These are phyloP conservation scores for Drosophila nigritarsus DNA, from an alignment of 2,888 invertebrate species.

Conservation along the genomic window DNA sequence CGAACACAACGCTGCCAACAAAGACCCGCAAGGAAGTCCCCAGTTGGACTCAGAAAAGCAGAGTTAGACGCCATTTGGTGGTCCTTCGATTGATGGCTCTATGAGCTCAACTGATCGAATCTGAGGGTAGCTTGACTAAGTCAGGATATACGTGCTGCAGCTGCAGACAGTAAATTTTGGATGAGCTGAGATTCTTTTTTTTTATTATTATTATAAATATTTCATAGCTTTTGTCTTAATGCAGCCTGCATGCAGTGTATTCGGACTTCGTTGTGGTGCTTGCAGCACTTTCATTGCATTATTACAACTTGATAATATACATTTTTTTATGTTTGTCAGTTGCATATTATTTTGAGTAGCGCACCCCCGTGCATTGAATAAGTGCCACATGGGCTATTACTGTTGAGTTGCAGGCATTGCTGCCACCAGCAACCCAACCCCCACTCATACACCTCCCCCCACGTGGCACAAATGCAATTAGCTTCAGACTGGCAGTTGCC, in stretches of 20 bases:
- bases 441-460: neutral
- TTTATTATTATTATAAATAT: neutral
- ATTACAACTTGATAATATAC: constrained; percentile 25
- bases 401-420: constrained; percentile 26
- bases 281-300: constrained; percentile 7
- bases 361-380: constrained; percentile 35
- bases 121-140: constrained; percentile 6
- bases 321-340: constrained; percentile 31
- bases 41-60: constrained; percentile 32
- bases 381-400: constrained; percentile 51
- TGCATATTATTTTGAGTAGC: constrained; percentile 44
- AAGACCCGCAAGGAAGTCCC: constrained; percentile 10
- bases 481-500: constrained; percentile 40
- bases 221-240: neutral
- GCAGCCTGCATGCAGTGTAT: neutral
- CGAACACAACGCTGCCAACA: neutral
- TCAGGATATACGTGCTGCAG: neutral
- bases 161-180: neutral
- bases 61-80: constrained; percentile 45
- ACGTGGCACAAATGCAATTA: constrained; percentile 42
- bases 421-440: constrained; percentile 6
- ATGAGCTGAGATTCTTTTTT: neutral
- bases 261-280: neutral
- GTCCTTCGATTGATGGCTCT: constrained; percentile 24
- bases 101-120: neutral